Evolutionary conservation across 2,113 vertebrate species (phyloP).

Genomic region (Sula dactylatra): DNA sequence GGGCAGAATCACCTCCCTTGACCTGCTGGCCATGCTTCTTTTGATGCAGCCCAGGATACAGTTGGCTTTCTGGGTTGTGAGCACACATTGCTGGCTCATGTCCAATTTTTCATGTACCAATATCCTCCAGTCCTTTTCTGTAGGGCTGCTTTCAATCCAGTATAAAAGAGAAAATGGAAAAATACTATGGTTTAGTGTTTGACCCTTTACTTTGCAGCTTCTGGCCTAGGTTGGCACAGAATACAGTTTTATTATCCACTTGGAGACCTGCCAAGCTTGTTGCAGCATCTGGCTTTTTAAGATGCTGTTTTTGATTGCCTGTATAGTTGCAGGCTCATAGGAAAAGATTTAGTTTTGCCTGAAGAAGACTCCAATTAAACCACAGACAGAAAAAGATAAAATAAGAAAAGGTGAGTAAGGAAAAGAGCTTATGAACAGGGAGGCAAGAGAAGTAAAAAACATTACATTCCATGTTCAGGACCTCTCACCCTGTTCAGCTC

Average conservation of each 20-base stretch:
- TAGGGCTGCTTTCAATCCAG: background rate
- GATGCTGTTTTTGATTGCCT: background rate
- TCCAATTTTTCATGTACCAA: background rate
- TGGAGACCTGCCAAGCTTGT: background rate
- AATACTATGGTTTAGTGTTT: background rate
- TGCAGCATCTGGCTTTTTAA: background rate
- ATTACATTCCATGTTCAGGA: background rate
- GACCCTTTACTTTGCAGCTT: background rate
- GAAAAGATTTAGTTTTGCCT: background rate
- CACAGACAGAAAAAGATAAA: background rate
- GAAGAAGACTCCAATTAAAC: constrained; percentile 3
- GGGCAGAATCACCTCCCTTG: rapidly evolving
- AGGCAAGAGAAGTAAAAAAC: background rate
- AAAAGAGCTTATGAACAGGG: background rate
- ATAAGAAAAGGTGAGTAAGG: background rate
- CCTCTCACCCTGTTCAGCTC: background rate
- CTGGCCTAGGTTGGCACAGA: background rate
- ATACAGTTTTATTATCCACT: background rate
- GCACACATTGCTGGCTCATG: background rate
- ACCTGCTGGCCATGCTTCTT: background rate
- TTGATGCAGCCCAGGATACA: background rate
- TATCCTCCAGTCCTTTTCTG: background rate
- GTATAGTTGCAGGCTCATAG: background rate
- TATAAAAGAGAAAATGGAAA: background rate
- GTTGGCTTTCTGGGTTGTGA: background rate